Evolutionary conservation across 2,888 invertebrate genomes (phyloP).

Genomic region (Thecophora atra): DNA sequence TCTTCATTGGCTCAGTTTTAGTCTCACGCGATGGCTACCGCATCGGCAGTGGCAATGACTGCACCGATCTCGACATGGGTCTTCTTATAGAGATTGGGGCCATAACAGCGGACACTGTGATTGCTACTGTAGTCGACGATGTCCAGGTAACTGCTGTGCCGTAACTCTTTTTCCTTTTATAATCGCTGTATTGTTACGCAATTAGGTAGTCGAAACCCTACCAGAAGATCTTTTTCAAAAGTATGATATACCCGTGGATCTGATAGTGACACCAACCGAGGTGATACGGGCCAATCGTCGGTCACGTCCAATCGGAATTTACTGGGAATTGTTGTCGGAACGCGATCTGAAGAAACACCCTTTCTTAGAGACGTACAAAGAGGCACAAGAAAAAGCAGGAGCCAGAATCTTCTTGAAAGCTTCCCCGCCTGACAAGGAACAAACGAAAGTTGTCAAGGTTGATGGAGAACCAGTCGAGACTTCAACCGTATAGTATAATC

Average conservation of each 20-base stretch:
- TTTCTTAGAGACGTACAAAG: conserved; percentile 75
- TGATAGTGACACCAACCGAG: conserved; percentile 86
- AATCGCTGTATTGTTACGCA: too few species aligned
- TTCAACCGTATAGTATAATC: not conserved
- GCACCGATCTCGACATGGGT: conserved; percentile 85
- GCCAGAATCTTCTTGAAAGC: conserved; percentile 72
- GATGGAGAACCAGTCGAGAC: conserved; percentile 59
- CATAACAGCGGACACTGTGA: conserved; percentile 76
- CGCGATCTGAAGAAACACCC: conserved; percentile 78
- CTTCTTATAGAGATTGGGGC: conserved; percentile 82
- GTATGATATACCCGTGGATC: conserved; percentile 85
- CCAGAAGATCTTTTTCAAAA: conserved; percentile 79
- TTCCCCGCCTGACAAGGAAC: not conserved
- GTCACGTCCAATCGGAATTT: conserved; percentile 77
- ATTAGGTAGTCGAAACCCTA: conserved; percentile 76
- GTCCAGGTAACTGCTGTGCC: conserved; percentile 72
- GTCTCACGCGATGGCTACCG: conserved; percentile 84
- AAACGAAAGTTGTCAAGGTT: conserved; percentile 72
- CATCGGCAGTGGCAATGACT: conserved; percentile 89
- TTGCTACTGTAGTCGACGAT: conserved; percentile 86
- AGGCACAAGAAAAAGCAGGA: conserved; percentile 76
- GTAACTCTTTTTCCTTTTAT: not conserved
- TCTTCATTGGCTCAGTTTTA: conserved; percentile 86
- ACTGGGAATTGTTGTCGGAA: conserved; percentile 81
- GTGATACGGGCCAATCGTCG: conserved; percentile 72